A percentile compares a stretch with the other conserved stretches of the same genome.
phyloP scores from a whole-genome alignment of 2,113 vertebrate species.

The Neodon shergylaensis region DNA sequence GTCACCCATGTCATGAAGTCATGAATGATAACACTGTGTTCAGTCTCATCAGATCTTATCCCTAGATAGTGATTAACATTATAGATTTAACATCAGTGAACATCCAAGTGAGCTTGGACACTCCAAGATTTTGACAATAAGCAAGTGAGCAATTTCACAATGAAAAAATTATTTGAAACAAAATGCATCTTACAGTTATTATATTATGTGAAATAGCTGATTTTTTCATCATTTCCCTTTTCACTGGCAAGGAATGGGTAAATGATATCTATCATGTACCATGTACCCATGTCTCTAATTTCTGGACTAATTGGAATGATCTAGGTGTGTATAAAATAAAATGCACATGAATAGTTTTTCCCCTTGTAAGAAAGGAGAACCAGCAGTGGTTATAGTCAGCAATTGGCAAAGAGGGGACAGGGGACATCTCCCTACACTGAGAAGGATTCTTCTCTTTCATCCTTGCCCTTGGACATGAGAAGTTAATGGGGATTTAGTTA shows the following conservation, averaged over 20 bases:
- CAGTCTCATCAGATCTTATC: background rate
- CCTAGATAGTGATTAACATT: background rate
- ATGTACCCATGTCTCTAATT: background rate
- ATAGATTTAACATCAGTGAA: background rate
- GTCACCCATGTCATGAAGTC: too few relatives aligned
- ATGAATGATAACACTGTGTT: too few relatives aligned
- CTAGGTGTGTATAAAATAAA: background rate
- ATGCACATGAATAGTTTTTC: background rate
- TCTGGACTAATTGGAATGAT: background rate
- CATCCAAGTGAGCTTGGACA: background rate
- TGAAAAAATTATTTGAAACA: background rate
- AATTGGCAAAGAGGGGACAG: background rate
- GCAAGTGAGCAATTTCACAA: background rate
- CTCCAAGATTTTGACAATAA: background rate
- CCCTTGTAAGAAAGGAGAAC: background rate
- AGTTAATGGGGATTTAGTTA: conserved; percentile 53
- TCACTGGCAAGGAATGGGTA: background rate
- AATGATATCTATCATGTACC: background rate
- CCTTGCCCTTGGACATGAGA: conserved; percentile 34
- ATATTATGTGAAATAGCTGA: background rate
- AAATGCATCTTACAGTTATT: background rate
- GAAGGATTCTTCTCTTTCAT: conserved; percentile 38
- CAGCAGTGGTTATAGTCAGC: background rate
- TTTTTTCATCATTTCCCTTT: background rate
- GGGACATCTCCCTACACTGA: background rate